Conservation (phyloP, 2,113 vertebrate genomes). For the Acrocephalus kingi region DNA sequence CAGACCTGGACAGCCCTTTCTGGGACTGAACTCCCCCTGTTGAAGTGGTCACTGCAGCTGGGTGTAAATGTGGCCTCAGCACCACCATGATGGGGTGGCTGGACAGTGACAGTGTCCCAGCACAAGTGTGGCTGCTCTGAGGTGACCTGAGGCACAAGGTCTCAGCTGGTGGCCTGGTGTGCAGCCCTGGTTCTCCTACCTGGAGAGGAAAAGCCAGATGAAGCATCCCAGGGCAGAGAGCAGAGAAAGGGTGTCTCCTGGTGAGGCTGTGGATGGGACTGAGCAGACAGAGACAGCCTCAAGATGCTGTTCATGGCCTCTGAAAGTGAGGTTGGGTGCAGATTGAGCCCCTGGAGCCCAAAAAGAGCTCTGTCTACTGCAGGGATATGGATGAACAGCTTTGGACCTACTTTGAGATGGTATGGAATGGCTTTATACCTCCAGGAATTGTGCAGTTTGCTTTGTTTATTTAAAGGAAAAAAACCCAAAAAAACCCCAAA, state of each 20-base stretch:
- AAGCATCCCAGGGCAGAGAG: not conserved
- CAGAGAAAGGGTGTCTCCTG: not conserved
- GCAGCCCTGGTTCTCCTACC: not conserved
- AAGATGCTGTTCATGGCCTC: not conserved
- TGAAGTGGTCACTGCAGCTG: not conserved
- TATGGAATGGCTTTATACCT: not conserved
- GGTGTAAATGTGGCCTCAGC: not conserved
- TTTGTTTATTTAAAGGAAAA: not conserved
- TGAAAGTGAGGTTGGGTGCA: not conserved
- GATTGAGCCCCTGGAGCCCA: not conserved
- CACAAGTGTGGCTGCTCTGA: not conserved
- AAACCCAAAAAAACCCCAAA: rapidly evolving
- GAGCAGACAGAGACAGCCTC: not conserved
- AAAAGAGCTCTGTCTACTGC: not conserved
- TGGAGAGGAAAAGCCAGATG: not conserved
- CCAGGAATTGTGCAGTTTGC: not conserved
- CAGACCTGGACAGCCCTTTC: not conserved
- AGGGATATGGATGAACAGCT: not conserved
- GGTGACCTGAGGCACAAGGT: not conserved
- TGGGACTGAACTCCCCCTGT: not conserved
- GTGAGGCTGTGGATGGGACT: not conserved
- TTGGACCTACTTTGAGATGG: not conserved
- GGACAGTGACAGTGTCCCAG: rapidly evolving
- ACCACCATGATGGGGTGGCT: rapidly evolving
- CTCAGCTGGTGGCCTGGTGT: not conserved